phyloP scores from a whole-genome alignment of 1,140 invertebrate genomes.

The Oscheius sp. region DNA sequence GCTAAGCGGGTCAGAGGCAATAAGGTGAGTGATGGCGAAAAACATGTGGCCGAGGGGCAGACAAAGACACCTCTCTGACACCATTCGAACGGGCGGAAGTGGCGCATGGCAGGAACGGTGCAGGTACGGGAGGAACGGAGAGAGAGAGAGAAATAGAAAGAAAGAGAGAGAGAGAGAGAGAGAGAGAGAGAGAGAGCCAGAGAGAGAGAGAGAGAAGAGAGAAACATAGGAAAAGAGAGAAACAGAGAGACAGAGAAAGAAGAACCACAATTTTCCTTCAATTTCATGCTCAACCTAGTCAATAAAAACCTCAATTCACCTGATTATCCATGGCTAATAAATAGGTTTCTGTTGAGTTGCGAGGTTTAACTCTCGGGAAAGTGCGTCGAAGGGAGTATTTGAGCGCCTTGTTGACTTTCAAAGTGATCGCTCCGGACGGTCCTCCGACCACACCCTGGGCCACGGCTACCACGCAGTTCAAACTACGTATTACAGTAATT shows the following conservation, averaged over 20 bases:
- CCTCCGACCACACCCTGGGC: too few species aligned
- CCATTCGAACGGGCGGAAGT: not conserved
- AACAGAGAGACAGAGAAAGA: too few species aligned
- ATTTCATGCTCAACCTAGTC: too few species aligned
- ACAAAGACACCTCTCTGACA: not conserved
- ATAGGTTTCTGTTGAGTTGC: too few species aligned
- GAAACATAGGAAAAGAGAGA: not conserved
- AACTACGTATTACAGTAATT: too few species aligned
- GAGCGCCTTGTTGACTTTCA: slow-evolving; percentile 2
- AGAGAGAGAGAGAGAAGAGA: not conserved
- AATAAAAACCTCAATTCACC: too few species aligned
- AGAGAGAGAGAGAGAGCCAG: too few species aligned
- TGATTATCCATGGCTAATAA: too few species aligned
- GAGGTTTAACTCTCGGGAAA: not conserved
- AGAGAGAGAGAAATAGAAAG: not conserved
- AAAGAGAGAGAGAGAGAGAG: too few species aligned
- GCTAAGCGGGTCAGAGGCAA: too few species aligned
- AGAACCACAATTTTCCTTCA: too few species aligned
- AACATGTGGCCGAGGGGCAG: not conserved
- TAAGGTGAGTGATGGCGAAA: slow-evolving; percentile 11
- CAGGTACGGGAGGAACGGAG: not conserved
- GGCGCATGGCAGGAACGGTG: not conserved
- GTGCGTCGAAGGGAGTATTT: slow-evolving; percentile 13
- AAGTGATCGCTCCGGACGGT: not conserved
- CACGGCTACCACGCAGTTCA: too few species aligned